Evolutionary conservation across 1,140 invertebrate genomes (phyloP), one percentile per base, ranked within the genome.

Genomic region (Drosophila simulans): DNA sequence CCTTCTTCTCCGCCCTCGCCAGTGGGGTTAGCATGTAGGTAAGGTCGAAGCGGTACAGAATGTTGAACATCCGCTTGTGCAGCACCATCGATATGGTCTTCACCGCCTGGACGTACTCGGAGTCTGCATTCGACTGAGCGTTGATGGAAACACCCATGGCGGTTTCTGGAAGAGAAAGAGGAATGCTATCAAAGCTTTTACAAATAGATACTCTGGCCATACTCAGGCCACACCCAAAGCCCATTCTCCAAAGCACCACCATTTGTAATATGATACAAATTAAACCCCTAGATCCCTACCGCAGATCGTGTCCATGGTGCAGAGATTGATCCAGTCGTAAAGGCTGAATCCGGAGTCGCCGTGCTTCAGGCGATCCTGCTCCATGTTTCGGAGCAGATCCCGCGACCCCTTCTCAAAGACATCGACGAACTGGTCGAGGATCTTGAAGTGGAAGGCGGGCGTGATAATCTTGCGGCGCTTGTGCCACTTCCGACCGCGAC

Each of bases 371-470:
- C 71, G 72, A 40, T 91, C 72, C 20, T 51, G 56, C 11, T 90
- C 82, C 49, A 98, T 90, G 71, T 94, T 94, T 8, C 94, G 70
- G 0, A 95, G 74, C 59, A 97, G 82, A 37, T 94, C 92, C 7
- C 93, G 80, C 25, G 95, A 93, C 74, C 97, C 95, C 51, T 95
- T 93, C 71, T 96, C 95, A 91, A 98, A 97, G 3, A 94, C 88
- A 89, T 93, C 80, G 75, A 94, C 90, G 94, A 97, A 98, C 77
- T 95, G 94, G 52, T 97, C 95, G 3, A 98, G 92, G 54, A 98
- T 97, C 80, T 95, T 95, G 82, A 97, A 97, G 92, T 98, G 97
- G 89, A 98, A 98, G 0, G 97, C 95, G 8, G 97, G 97, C 2
- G 96, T 96, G 8, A 98, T 92, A 51, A 98, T 93, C 92, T 96